phyloP scores from a whole-genome alignment of 1,140 invertebrate genomes.

The Anoplophora glabripennis region DNA sequence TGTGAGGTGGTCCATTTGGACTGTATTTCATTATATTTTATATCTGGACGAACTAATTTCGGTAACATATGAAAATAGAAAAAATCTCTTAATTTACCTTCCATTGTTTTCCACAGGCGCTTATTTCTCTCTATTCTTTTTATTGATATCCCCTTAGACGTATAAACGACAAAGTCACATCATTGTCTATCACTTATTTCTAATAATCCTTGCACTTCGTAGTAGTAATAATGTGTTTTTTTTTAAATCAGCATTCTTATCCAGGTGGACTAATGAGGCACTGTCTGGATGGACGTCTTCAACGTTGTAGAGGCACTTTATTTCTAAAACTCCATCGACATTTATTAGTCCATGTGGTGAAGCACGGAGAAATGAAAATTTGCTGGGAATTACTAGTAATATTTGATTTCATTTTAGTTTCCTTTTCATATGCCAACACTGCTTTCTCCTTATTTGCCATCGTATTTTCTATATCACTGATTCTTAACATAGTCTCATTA shows the following conservation, averaged over 20 bases:
- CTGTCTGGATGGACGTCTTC: slow-evolving; percentile 9
- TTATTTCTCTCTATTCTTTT: not conserved
- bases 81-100: no score
- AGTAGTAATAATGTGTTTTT: slow-evolving; percentile 26
- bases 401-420: no score
- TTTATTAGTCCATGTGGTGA: slow-evolving; percentile 48
- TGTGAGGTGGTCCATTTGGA: no score
- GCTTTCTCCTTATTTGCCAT: no score
- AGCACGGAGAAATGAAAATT: slow-evolving; percentile 41
- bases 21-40: no score
- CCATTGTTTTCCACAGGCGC: no score
- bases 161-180: slow-evolving; percentile 15
- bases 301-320: slow-evolving; percentile 15
- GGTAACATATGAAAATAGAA: no score
- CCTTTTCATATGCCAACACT: no score
- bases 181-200: slow-evolving; percentile 20
- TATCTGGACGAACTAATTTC: no score
- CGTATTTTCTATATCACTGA: no score
- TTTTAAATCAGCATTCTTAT: slow-evolving; percentile 8
- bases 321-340: slow-evolving; percentile 28
- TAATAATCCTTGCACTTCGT: slow-evolving; percentile 29
- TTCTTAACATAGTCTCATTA: no score
- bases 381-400: slow-evolving; percentile 45
- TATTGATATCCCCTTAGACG: not conserved
- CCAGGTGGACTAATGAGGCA: slow-evolving; percentile 14